Percentiles rank a stretch among this genome's conserved stretches.
These are phyloP conservation scores for Drosophila santomea DNA, from an alignment of 1,140 invertebrate genomes.

Conservation along the genomic window DNA sequence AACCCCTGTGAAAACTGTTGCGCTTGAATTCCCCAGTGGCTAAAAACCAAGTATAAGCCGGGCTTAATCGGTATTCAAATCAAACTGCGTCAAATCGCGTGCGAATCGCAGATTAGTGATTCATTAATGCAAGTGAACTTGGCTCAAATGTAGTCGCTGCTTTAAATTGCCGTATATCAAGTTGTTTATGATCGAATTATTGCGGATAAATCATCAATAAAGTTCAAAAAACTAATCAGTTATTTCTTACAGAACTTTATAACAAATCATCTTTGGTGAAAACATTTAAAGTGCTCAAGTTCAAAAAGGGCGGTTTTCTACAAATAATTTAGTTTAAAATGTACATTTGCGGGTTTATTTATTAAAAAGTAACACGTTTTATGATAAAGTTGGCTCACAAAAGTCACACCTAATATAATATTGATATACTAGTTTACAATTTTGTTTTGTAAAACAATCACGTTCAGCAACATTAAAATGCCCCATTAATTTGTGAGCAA, in stretches of 20 bases:
- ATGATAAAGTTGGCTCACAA: neutral
- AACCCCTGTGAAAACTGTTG: slow-evolving; percentile 50
- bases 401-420: neutral
- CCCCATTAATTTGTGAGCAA: neutral
- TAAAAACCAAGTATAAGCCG: slow-evolving; percentile 39
- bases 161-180: neutral
- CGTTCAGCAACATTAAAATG: slow-evolving; percentile 1
- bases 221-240: neutral
- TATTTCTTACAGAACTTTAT: too few relatives aligned
- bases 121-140: slow-evolving; percentile 2
- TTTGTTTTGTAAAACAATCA: neutral
- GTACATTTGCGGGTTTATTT: neutral
- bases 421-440: neutral
- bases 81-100: slow-evolving; percentile 13
- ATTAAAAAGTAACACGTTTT: too few relatives aligned
- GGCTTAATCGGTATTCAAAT: slow-evolving; percentile 41
- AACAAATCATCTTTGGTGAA: too few relatives aligned
- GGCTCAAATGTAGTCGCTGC: neutral
- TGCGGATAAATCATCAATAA: neutral
- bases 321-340: neutral
- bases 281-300: too few relatives aligned
- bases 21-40: slow-evolving; percentile 49
- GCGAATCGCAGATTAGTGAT: slow-evolving; percentile 1
- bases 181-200: neutral
- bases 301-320: neutral